Conservation (phyloP, 2,113 vertebrate genomes). For the Elgaria multicarinata region DNA sequence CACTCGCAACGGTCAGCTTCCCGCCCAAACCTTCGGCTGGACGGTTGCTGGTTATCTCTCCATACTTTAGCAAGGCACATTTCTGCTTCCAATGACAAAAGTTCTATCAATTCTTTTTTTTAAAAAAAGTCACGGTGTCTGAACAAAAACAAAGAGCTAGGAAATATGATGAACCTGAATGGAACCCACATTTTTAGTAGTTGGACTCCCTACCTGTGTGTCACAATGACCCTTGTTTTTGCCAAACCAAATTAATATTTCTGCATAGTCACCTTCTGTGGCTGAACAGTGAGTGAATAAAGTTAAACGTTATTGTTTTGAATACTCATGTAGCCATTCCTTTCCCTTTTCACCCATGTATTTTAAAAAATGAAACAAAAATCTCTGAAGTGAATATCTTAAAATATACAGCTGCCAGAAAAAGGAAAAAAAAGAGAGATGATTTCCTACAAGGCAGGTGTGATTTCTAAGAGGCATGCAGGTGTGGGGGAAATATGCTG, state of each 20-base stretch:
- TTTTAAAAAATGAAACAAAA: background rate
- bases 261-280: conserved; percentile 48
- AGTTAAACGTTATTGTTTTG: conserved; percentile 47
- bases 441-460: conserved; percentile 9
- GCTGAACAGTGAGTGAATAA: conserved; percentile 52
- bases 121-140: background rate
- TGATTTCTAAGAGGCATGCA: conserved; percentile 34
- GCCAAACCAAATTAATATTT: conserved; percentile 9
- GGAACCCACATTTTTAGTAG: background rate
- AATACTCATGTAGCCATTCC: background rate
- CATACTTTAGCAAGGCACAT: background rate
- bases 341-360: background rate
- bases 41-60: too few species aligned
- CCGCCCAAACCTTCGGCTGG: too few species aligned
- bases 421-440: conserved; percentile 6
- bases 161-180: background rate
- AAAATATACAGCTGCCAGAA: conserved; percentile 31
- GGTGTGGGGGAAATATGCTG: conserved; percentile 27
- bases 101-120: background rate
- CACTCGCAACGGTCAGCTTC: too few species aligned
- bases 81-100: background rate
- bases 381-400: background rate
- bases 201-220: background rate
- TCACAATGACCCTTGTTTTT: background rate
- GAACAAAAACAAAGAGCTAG: background rate